Conservation (phyloP, 2,113 vertebrate genomes). For the Rynchops niger region DNA sequence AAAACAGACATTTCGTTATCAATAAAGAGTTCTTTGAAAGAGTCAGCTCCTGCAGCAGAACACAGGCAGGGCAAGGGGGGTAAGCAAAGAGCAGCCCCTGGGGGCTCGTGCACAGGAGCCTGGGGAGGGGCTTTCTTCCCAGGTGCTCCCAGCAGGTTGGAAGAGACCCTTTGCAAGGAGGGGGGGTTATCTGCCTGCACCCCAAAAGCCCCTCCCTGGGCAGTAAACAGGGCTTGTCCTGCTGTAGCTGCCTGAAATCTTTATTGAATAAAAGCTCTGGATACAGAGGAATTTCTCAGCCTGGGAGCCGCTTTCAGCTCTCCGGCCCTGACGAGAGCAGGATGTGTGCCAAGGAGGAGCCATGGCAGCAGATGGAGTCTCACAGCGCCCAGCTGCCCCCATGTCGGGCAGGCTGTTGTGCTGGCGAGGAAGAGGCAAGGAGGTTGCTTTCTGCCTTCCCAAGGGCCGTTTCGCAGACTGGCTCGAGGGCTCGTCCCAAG, state of each 20-base stretch:
- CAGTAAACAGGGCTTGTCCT: background rate
- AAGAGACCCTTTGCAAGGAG: background rate
- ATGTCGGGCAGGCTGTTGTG: rapidly evolving
- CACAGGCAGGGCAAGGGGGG: rapidly evolving
- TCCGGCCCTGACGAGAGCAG: background rate
- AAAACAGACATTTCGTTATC: slow-evolving; percentile 58
- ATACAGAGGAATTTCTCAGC: slow-evolving; percentile 31
- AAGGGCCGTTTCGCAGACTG: background rate
- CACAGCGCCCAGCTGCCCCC: rapidly evolving
- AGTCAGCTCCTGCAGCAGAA: background rate
- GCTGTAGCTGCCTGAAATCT: slow-evolving; percentile 51
- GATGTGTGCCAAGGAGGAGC: background rate
- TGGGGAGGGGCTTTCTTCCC: background rate
- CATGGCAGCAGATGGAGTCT: rapidly evolving
- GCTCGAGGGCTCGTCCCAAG: rapidly evolving
- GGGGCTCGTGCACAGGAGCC: background rate
- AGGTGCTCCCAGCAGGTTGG: background rate
- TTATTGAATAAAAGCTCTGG: slow-evolving; percentile 63
- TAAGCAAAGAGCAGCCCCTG: rapidly evolving
- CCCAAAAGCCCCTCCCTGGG: background rate
- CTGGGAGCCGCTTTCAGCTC: background rate
- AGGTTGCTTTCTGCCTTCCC: background rate
- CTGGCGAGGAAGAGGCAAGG: background rate
- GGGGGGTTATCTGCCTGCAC: background rate
- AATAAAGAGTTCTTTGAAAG: slow-evolving; percentile 79